Base-by-base conservation (phyloP, 1,140 invertebrate genomes). In the Camponotus vicinus region DNA sequence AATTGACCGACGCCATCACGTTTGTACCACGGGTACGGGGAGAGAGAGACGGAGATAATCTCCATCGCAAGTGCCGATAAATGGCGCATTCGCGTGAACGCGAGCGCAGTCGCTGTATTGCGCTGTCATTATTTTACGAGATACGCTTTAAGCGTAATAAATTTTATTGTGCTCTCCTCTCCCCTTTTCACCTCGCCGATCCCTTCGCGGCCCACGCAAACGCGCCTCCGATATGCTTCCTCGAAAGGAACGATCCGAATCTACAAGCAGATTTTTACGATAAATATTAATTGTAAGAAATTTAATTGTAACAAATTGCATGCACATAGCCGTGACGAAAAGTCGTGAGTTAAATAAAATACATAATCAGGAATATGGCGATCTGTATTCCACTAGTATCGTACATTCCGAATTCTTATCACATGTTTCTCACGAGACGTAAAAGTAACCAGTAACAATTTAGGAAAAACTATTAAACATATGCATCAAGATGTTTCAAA, bases 121-220 rank as follows among this genome's bases (percentile, higher is more conserved):
- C 73, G 83, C 86, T 91, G 84, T 91, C 89, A 91, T 91, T 91
- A 91, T 91, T 91, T 90, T 90, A 91, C 89, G 86, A 90, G 89
- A 90, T 90, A 88, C 86, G 86, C 67, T 90, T 90, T 88, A 71
- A 83, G 59, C 73, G 87, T 91, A 91, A 91, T 91, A 90, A 90
- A 90, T 90, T 88, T 90, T 90, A 90, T 88, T 90, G 89, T 76
- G 63, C 52, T 49, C 27, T 52, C 49, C 69, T 61, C 27, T 79
- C 15, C n/a, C 42, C n/a, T 13, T 59, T 7, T 42, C 0, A 52
- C 49, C 37, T 18, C 73, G 45, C 77, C 67, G 85, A 78, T 89
- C 49, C 59, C 45, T 61, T 66, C 34, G 32, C 87, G 49, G 63
- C 40, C 59, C 76, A 75, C 83, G 80, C 76, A 59, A 88, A 61